A percentile compares a stretch with the other conserved stretches of the same genome.
These are phyloP conservation scores for Drosophila simulans DNA, from an alignment of 1,140 invertebrate species.

Conservation along the genomic window DNA sequence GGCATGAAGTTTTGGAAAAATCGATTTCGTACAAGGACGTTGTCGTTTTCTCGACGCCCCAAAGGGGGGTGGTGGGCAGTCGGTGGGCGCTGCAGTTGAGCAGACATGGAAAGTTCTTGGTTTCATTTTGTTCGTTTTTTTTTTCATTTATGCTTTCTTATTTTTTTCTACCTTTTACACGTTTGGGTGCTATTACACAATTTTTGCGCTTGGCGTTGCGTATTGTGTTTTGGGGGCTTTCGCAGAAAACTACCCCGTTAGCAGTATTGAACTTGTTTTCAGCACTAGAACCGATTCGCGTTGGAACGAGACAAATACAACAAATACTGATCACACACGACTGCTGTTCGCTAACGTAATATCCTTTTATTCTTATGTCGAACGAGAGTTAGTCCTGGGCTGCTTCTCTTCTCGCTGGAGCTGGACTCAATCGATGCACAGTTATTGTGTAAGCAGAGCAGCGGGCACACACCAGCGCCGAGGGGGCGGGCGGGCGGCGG, in stretches of 20 bases:
- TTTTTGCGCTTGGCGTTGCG: constrained; percentile 68
- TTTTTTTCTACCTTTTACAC: constrained; percentile 78
- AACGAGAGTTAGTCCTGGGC: constrained; percentile 66
- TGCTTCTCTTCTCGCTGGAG: constrained; percentile 63
- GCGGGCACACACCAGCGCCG: constrained; percentile 69
- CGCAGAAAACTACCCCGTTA: constrained; percentile 75
- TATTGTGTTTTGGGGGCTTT: constrained; percentile 65
- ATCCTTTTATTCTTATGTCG: constrained; percentile 25
- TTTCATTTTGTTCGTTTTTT: constrained; percentile 12
- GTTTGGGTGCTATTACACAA: constrained; percentile 73
- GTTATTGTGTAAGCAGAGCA: constrained; percentile 81
- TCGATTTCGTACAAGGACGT: constrained; percentile 84
- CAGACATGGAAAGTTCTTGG: constrained; percentile 37
- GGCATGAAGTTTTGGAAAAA: constrained; percentile 83
- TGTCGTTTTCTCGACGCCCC: constrained; percentile 49
- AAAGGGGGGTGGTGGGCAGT: constrained; percentile 4
- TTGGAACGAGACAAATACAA: constrained; percentile 55
- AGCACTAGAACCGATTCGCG: constrained; percentile 58
- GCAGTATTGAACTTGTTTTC: constrained; percentile 63
- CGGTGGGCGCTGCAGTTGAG: constrained; percentile 53
- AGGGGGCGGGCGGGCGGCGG: constrained; percentile 67
- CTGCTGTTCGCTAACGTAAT: constrained; percentile 16
- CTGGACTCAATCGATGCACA: constrained; percentile 77
- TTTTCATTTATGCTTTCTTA: constrained; percentile 7
- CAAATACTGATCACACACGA: constrained; percentile 73